Percentiles rank a stretch among this genome's conserved stretches.
Evolutionary conservation across 2,888 invertebrate genomes (phyloP).

Genomic region (Rhorus exstirpatorius): DNA sequence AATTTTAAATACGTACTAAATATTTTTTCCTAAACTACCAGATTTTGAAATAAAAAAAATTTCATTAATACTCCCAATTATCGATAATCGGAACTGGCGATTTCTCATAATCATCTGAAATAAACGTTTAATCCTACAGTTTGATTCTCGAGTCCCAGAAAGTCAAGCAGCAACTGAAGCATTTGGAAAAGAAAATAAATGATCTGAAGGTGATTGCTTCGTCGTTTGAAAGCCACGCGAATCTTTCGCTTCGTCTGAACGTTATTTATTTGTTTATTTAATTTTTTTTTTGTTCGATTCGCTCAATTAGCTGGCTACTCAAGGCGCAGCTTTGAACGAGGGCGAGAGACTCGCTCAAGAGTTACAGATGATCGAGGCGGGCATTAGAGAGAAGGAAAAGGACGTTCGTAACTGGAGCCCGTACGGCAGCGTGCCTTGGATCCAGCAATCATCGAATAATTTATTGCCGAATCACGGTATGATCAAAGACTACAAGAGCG

Average conservation of each 20-base stretch:
- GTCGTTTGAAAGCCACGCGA: too few species aligned
- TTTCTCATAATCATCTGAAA: constrained; percentile 11
- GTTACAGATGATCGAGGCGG: constrained; percentile 88
- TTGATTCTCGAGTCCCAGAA: constrained; percentile 88
- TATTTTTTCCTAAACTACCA: too few species aligned
- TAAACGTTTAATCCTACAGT: constrained; percentile 78
- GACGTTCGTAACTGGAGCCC: constrained; percentile 87
- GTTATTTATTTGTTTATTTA: neutral
- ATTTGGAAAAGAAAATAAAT: constrained; percentile 89
- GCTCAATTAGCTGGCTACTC: constrained; percentile 86
- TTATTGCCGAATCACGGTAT: constrained; percentile 78
- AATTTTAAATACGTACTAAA: too few species aligned
- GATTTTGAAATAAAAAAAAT: too few species aligned
- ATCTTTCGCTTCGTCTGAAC: too few species aligned
- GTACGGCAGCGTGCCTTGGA: constrained; percentile 83
- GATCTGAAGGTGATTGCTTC: constrained; percentile 88
- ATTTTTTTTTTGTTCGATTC: constrained; percentile 14
- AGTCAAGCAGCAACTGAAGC: constrained; percentile 88
- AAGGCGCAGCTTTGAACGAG: constrained; percentile 87
- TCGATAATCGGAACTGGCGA: neutral
- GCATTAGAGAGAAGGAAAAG: constrained; percentile 89
- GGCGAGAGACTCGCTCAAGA: constrained; percentile 88
- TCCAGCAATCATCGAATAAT: constrained; percentile 80
- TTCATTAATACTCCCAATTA: too few species aligned
- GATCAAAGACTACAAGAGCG: constrained; percentile 82